Base-by-base conservation (phyloP, 2,888 invertebrate species). In the Tetragnatha montana region DNA sequence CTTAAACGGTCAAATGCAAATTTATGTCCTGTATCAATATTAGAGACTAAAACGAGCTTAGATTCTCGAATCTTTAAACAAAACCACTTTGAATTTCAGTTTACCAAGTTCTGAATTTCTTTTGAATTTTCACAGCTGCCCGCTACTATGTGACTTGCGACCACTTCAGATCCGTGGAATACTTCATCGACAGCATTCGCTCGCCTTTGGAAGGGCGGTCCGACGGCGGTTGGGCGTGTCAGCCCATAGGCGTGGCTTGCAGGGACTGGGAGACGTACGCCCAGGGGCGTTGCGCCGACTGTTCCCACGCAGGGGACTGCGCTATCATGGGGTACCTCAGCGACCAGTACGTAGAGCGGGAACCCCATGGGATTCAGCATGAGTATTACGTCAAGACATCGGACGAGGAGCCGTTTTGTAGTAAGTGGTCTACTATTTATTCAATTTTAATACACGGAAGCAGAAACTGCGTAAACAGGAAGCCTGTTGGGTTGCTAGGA, bases 101-200 rank as follows among this genome's bases (percentile, higher is more conserved):
- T 35, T 35, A 35, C 35, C n/a, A n/a, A n/a, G n/a, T n/a, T n/a
- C 35, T 35, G 4, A 4, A 7, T 14, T 17, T 35, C 35, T 35
- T 35, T 35, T 35, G 35, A 35, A 35, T 50, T n/a, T 21, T 60
- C 50, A 7, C 74, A 81, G 87, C 81, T 35, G 81, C 82, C 3
- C 60, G 90, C 0, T 85, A 91, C 17, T 83, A 88, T 50, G 19
- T 91, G n/a, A 88, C 91, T 2, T 91, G 91, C 49, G 88, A 89
- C 68, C 91, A 91, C 73, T 76, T 90, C 51, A 74, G 89, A 0
- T 80, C 91, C 1, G 60, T 80, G 1, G 91, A 91, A 1, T 91
- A 91, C 73, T 91, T 76, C 98, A 86, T 87, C 22, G 86, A 86
- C 8, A 90, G 89, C 51, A 90, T 90, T 19, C 81, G 60, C 3